These are phyloP conservation scores for Zosterops japonicus DNA, from an alignment of 2,113 vertebrate genomes.

Conservation along the genomic window DNA sequence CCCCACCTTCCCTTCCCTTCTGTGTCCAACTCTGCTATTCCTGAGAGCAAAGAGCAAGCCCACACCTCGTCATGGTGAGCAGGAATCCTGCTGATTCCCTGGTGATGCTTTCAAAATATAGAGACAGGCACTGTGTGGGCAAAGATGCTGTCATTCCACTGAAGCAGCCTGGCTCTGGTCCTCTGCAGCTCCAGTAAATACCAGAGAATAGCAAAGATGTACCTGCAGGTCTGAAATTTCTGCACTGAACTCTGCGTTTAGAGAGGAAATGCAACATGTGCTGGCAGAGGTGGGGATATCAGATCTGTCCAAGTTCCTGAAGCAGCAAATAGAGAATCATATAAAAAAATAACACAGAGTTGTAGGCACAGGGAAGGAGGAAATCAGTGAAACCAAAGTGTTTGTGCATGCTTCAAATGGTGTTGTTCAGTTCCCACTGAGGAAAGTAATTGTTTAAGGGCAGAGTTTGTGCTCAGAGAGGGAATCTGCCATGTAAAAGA, in stretches of 20 bases:
- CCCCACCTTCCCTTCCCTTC: not conserved
- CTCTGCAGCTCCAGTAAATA: not conserved
- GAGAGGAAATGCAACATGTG: not conserved
- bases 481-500: not conserved
- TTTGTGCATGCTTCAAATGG: not conserved
- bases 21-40: not conserved
- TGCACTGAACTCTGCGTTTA: not conserved
- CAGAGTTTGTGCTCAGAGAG: not conserved
- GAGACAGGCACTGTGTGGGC: not conserved
- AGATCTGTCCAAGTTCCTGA: not conserved
- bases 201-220: not conserved
- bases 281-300: not conserved
- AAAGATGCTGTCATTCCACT: not conserved
- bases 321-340: not conserved
- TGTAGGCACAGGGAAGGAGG: not conserved
- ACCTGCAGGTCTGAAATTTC: not conserved
- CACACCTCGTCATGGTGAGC: accelerated
- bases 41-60: not conserved
- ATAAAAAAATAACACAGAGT: not conserved
- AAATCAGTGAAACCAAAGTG: not conserved
- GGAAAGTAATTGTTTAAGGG: not conserved
- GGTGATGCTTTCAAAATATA: not conserved
- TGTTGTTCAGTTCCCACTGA: not conserved
- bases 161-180: not conserved
- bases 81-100: not conserved